Base-by-base conservation (phyloP, 2,888 invertebrate genomes). In the Rhogogaster chlorosoma region DNA sequence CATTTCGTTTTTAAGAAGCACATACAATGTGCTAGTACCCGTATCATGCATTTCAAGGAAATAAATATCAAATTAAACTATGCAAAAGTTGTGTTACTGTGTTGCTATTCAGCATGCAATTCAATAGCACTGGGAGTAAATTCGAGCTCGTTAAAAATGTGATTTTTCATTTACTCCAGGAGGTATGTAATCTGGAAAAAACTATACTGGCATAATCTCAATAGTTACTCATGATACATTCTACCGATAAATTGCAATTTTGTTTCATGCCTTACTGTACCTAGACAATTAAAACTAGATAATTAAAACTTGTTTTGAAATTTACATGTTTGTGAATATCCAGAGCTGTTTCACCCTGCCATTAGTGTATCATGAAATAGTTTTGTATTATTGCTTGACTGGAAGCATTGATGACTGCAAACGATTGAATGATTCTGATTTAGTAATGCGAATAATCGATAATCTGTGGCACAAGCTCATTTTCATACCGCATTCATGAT, bases 1-100 rank as follows among this genome's bases (percentile, higher is more conserved):
- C 49, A 77, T 32, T 77, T 77, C 77, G 38, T 86, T 85, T 86
- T 61, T 73, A 83, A 70, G 42, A 84, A 77, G 38, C 53, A 64
- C 61, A 75, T 45, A 61, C 32, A 67, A 18, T 22, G 53, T 42
- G 80, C 32, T 26, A n/a, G n/a, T n/a, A 83, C 45, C 5, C 36
- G 45, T 42, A 42, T n/a, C 38, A 83, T 49, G 45, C 67, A 49
- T 71, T 64, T 53, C n/a, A 64, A 57, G 84, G 22, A 9, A 49
- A 84, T 84, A 9, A 15, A 22, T 22, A 12, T 36, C 53, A 2
- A 75, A 26, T 10, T 32, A 49, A 84, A 84, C 32, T 64, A 42
- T 67, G 42, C 26, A 22, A 85, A 70, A 26, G 29, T n/a, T n/a
- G n/a, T 49, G 18, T 85, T 77, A 77, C 18, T 26, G 5, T 53